These are phyloP conservation scores for Paradisaea rubra DNA, from an alignment of 2,113 vertebrate species.

Conservation along the genomic window DNA sequence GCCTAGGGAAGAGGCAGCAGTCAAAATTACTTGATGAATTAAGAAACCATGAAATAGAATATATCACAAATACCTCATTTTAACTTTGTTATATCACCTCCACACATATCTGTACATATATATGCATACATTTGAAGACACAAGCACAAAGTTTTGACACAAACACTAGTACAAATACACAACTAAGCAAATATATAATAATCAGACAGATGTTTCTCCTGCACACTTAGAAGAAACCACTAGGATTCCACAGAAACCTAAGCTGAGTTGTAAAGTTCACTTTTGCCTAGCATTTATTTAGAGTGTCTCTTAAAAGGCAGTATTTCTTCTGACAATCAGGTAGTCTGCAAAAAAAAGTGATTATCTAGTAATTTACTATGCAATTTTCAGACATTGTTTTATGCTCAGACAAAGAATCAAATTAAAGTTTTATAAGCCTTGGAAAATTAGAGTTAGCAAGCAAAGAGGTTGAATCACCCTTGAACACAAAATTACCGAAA, in stretches of 20 bases:
- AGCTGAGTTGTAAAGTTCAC: constrained; percentile 16
- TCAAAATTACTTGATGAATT: background rate
- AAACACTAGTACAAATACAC: background rate
- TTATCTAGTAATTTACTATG: constrained; percentile 65
- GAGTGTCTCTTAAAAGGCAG: constrained; percentile 10
- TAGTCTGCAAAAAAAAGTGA: constrained; percentile 49
- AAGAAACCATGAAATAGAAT: background rate
- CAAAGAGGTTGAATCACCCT: constrained; percentile 63
- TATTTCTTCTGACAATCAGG: constrained; percentile 46
- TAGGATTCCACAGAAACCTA: background rate
- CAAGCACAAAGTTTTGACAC: background rate
- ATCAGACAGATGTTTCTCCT: background rate
- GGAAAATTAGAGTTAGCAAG: constrained; percentile 70
- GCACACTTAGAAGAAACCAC: background rate
- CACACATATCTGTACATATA: background rate
- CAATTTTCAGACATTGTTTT: constrained; percentile 65
- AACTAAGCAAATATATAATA: background rate
- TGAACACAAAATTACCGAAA: constrained; percentile 61
- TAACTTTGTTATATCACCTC: background rate
- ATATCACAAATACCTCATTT: background rate
- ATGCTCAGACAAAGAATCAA: constrained; percentile 70
- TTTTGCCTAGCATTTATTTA: constrained; percentile 13
- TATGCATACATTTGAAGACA: background rate
- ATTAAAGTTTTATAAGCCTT: constrained; percentile 70
- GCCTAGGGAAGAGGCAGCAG: background rate